phyloP scores from a whole-genome alignment of 64 coral and sea anemone species.

The Actinia equina region DNA sequence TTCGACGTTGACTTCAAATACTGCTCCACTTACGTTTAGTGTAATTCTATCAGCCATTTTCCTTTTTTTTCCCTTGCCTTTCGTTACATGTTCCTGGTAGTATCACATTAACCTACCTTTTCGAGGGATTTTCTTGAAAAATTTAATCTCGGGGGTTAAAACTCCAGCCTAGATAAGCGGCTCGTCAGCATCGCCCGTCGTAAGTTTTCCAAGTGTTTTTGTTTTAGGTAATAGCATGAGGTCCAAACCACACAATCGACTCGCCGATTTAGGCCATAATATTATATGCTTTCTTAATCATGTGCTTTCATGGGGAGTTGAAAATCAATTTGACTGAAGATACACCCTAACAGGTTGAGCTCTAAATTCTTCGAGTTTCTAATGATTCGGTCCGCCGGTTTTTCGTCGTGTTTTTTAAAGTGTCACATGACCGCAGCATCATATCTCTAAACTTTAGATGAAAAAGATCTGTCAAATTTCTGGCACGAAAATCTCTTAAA shows the following conservation, averaged over 20 bases:
- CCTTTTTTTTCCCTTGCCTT: neutral
- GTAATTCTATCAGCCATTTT: conserved; percentile 15
- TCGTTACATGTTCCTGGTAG: neutral
- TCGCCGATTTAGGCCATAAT: neutral
- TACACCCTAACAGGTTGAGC: too few species aligned
- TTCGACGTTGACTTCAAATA: conserved; percentile 63
- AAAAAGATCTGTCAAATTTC: neutral
- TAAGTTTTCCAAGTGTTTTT: conserved; percentile 14
- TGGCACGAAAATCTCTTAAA: neutral
- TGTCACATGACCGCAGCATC: neutral
- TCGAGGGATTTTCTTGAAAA: neutral
- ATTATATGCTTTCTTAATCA: neutral
- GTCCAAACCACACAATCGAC: neutral
- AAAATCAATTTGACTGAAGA: neutral
- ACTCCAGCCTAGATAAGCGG: neutral
- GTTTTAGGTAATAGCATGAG: neutral
- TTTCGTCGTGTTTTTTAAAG: neutral
- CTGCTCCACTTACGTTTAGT: conserved; percentile 81
- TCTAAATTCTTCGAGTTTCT: neutral
- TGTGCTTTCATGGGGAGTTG: neutral
- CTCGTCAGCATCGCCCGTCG: neutral
- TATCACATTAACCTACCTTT: neutral
- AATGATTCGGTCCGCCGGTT: neutral
- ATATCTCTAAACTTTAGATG: neutral
- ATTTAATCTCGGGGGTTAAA: neutral